These are phyloP conservation scores for Listronotus bonariensis DNA, from an alignment of 1,140 invertebrate genomes.

Conservation along the genomic window DNA sequence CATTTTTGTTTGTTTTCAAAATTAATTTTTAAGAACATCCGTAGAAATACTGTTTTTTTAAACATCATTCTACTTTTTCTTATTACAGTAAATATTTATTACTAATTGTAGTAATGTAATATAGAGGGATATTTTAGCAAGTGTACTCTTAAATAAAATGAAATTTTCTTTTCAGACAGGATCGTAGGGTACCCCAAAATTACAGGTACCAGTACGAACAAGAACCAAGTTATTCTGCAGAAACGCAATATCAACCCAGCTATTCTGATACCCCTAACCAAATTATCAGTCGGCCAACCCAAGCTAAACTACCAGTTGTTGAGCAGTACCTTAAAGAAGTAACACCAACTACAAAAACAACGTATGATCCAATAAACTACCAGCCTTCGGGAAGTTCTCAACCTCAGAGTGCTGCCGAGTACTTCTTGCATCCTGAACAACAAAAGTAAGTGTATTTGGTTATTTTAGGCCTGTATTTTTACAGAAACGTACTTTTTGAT, in stretches of 20 bases:
- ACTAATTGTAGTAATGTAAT: too few relatives aligned
- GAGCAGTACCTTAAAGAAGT: conserved; percentile 30
- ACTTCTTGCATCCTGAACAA: conserved; percentile 5
- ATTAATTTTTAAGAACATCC: too few relatives aligned
- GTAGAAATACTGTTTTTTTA: too few relatives aligned
- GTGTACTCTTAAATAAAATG: too few relatives aligned
- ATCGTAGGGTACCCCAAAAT: too few relatives aligned
- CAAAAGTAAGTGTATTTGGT: conserved; percentile 24
- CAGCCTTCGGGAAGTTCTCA: neutral
- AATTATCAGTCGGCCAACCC: neutral
- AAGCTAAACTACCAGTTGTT: neutral
- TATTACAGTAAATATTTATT: too few relatives aligned
- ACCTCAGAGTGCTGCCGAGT: neutral
- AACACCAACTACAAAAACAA: conserved; percentile 28
- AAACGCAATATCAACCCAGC: conserved; percentile 6
- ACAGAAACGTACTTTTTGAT: too few relatives aligned
- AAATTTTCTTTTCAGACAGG: too few relatives aligned
- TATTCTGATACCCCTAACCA: conserved; percentile 1
- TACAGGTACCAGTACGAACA: neutral
- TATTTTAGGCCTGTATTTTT: too few relatives aligned
- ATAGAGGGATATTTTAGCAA: too few relatives aligned
- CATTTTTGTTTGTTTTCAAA: too few relatives aligned
- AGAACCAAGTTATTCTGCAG: conserved; percentile 1
- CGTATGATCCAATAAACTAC: conserved; percentile 15
- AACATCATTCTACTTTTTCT: too few relatives aligned